Base-by-base conservation (phyloP, 2,113 vertebrate genomes). In the Climacteris rufus region DNA sequence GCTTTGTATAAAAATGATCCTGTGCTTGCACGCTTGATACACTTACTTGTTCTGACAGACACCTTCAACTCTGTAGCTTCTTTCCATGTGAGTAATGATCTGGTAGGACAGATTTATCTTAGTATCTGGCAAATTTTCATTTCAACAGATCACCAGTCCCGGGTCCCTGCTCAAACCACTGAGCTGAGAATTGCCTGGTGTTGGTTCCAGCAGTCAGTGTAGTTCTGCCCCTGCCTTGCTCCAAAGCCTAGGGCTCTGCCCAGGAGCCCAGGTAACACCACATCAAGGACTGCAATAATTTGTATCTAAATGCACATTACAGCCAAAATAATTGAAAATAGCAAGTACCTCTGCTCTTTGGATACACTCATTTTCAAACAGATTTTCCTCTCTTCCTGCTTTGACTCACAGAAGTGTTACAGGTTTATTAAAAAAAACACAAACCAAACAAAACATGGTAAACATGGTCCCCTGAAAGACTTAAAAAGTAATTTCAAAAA, bases 91-190 rank as follows among this genome's bases (percentile, higher is more conserved):
- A 87, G 80, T 49, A 71, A 89, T 10, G 31, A 81, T 44, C 44
- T 63, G 47, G 69, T 31, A 87, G 56, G 64, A 87, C 24, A 33
- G 45, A 47, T 87, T 92, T 84, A 63, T 60, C 65, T 59, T 33
- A 83, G 24, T 40, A 90, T 7, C 40, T 53, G 60, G 27, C 20
- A 89, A 66, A 42, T 28, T 86, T 87, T 47, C 57, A 84, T 94
- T 94, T 96, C 95, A 97, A 95, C 96, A 97, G 89, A 97, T 96
- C 95, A 89, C 95, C 93, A 95, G 40, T 83, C 88, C 40, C 33
- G 40, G 47, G 45, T 50, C 74, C 79, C 59, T 49, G 74, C 74
- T 90, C 79, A 74, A 74, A 47, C 47, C 76, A 25, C 60, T 74
- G 27, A 68, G 89, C 83, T 92, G 89, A n/a, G 77, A 68, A 71